These are phyloP conservation scores for Arizona elegans DNA, from an alignment of 2,113 vertebrate species.

Conservation along the genomic window DNA sequence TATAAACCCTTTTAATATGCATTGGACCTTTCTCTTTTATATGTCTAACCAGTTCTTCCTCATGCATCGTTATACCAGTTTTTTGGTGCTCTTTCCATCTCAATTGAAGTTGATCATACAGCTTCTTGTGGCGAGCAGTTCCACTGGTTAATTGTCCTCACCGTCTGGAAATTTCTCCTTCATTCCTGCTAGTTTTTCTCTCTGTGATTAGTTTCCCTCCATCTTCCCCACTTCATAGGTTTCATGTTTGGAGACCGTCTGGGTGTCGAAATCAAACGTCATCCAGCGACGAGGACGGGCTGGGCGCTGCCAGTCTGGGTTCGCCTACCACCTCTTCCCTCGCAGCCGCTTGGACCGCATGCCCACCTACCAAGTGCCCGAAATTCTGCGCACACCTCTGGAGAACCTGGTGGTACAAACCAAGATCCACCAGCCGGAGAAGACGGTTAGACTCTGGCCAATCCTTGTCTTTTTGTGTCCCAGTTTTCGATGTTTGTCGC, in stretches of 20 bases:
- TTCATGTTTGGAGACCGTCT: conserved; percentile 91
- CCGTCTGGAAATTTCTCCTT: no score
- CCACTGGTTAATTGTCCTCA: no score
- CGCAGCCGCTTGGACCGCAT: conserved; percentile 82
- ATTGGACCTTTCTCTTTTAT: no score
- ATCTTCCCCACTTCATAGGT: conserved; percentile 72
- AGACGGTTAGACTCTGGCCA: conserved; percentile 65
- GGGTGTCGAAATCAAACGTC: conserved; percentile 92
- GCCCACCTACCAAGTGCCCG: conserved; percentile 84
- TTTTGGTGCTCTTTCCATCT: no score
- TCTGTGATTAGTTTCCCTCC: rapidly evolving
- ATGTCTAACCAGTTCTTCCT: no score
- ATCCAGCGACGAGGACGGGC: conserved; percentile 91
- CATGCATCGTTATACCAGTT: no score
- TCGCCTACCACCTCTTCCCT: conserved; percentile 91
- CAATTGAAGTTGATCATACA: no score
- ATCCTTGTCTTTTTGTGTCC: background rate
- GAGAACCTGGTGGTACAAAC: conserved; percentile 94
- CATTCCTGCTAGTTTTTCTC: no score
- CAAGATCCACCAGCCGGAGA: conserved; percentile 91
- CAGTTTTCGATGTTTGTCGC: rapidly evolving
- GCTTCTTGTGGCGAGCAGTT: no score
- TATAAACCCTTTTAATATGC: no score
- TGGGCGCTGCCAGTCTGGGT: conserved; percentile 91
- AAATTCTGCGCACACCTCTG: conserved; percentile 92